Conservation (phyloP, 2,113 vertebrate genomes). For the Micronycteris hirsuta region DNA sequence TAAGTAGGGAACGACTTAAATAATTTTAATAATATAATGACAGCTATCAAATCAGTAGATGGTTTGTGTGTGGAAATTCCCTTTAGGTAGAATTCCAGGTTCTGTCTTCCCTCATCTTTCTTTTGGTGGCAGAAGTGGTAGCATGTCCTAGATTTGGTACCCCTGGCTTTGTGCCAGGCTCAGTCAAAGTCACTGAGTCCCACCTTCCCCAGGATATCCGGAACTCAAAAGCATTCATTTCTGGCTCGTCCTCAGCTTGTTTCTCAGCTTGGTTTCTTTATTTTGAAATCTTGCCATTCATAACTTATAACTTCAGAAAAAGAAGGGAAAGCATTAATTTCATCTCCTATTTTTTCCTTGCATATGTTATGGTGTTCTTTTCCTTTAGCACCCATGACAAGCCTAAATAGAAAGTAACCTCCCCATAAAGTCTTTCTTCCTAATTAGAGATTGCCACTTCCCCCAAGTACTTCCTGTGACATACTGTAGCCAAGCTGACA, state of each 20-base stretch:
- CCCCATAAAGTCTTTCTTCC: background rate
- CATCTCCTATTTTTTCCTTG: background rate
- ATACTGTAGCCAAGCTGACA: background rate
- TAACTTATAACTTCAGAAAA: background rate
- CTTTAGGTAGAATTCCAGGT: background rate
- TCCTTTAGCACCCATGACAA: background rate
- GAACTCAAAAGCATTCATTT: background rate
- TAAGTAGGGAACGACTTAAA: background rate
- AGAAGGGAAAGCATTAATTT: background rate
- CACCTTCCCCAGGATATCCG: background rate
- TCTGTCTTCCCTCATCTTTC: background rate
- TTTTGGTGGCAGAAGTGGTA: background rate
- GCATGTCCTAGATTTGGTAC: background rate
- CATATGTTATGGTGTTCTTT: background rate
- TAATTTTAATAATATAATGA: background rate
- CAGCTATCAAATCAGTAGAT: background rate
- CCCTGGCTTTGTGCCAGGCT: background rate
- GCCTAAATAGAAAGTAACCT: constrained; percentile 1
- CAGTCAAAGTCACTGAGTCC: background rate
- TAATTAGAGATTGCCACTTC: background rate
- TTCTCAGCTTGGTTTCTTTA: background rate
- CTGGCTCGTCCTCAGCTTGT: background rate
- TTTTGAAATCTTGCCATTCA: constrained; percentile 35
- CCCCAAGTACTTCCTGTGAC: background rate
- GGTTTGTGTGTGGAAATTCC: background rate